Evolutionary conservation across 2,888 invertebrate species (phyloP).

Genomic region (Chalcosyrphus nemorum): DNA sequence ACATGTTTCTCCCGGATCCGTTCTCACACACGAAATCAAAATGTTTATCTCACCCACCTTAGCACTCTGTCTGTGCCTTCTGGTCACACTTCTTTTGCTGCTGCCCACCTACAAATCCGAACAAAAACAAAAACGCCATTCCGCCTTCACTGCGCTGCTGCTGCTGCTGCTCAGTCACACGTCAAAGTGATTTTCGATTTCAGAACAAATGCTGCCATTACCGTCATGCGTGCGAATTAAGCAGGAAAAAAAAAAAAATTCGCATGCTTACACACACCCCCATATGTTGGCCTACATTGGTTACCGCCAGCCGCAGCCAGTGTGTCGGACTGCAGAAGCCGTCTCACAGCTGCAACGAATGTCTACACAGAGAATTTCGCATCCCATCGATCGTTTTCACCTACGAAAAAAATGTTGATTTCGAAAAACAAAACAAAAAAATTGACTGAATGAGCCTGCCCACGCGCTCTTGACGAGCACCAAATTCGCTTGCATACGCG

Average conservation of each 20-base stretch:
- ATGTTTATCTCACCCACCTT: constrained; percentile 61
- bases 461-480: constrained; percentile 72
- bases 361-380: constrained; percentile 48
- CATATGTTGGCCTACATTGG: constrained; percentile 45
- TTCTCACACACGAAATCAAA: constrained; percentile 55
- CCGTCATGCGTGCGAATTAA: constrained; percentile 62
- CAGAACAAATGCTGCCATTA: constrained; percentile 58
- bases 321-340: constrained; percentile 51
- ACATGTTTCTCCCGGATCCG: constrained; percentile 64
- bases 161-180: constrained; percentile 58
- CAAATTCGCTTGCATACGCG: constrained; percentile 34
- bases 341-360: constrained; percentile 45
- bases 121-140: not conserved
- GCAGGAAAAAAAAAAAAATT: constrained; percentile 40
- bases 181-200: constrained; percentile 69
- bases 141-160: constrained; percentile 41
- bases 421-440: too few species aligned
- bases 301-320: not conserved
- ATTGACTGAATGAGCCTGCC: constrained; percentile 77
- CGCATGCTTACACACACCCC: constrained; percentile 65
- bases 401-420: constrained; percentile 55
- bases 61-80: constrained; percentile 46
- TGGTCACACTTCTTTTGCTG: constrained; percentile 63
- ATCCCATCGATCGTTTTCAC: constrained; percentile 65
- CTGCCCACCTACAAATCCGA: constrained; percentile 34